These are phyloP conservation scores for Microdon myrmicae DNA, from an alignment of 2,888 invertebrate genomes.

Conservation along the genomic window DNA sequence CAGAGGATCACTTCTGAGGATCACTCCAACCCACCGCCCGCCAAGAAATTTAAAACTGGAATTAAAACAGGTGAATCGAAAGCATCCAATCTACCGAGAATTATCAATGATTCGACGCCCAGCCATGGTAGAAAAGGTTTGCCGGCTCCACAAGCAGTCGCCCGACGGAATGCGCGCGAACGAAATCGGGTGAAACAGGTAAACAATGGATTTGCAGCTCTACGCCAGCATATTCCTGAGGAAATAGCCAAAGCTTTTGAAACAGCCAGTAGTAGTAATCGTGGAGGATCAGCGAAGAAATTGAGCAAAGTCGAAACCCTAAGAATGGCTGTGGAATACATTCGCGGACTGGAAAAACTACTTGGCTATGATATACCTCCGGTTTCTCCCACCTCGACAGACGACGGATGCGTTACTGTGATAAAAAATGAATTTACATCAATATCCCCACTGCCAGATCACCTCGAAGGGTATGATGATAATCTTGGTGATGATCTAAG, in stretches of 20 bases:
- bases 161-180: constrained; percentile 90
- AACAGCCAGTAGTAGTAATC: constrained; percentile 69
- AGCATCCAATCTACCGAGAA: neutral
- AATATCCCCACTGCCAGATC: constrained; percentile 55
- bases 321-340: constrained; percentile 91
- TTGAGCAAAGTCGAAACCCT: constrained; percentile 89
- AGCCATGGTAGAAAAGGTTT: constrained; percentile 65
- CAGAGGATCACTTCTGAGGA: neutral
- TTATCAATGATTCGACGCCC: constrained; percentile 45
- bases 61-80: constrained; percentile 15
- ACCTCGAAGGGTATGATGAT: constrained; percentile 59
- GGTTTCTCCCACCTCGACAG: constrained; percentile 33
- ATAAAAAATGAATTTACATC: constrained; percentile 63
- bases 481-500: constrained; percentile 13
- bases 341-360: constrained; percentile 81
- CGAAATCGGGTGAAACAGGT: constrained; percentile 92
- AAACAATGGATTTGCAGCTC: constrained; percentile 89
- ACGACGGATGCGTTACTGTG: constrained; percentile 61
- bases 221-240: constrained; percentile 86
- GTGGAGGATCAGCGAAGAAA: constrained; percentile 78
- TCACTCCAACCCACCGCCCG: constrained; percentile 35
- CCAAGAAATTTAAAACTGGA: constrained; percentile 36
- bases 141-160: constrained; percentile 83
- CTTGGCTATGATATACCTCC: constrained; percentile 72
- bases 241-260: constrained; percentile 80